Evolutionary conservation across 2,113 vertebrate species (phyloP), one percentile per base, ranked within the genome.

Genomic region (Pongo pygmaeus): DNA sequence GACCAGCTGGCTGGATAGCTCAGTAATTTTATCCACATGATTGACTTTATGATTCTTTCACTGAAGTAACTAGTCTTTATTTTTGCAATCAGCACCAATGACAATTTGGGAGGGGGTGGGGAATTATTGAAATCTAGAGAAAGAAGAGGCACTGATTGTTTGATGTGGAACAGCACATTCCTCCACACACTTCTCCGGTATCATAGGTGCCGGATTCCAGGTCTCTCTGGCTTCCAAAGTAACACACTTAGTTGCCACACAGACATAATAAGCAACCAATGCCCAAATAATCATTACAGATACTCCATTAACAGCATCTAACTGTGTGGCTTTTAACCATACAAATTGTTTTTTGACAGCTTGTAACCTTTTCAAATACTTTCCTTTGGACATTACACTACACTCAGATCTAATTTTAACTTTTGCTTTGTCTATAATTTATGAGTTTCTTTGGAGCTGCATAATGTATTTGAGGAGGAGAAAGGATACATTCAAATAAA

Each of bases 11-110:
- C 99, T 99, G 98, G 99, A 99, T 99, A 99, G 99, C 99, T 98
- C 98, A 98, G 99, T 99, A 99, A 99, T 99, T 99, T 99, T 98
- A 99, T 99, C 98, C 99, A 99, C 99, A 99, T 99, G 99, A 99
- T 99, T 99, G 99, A 99, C 99, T 99, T 99, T 99, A 99, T 99
- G 99, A 99, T 99, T 98, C 98, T 99, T 99, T 99, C 98, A 98
- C 98, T 99, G 98, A 98, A 98, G 98, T 99, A 99, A 99, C 99
- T 99, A 99, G 99, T 99, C 99, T 99, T 99, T 99, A 99, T 98
- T 99, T 99, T 99, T 99, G 99, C 99, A 99, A 99, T 99, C 99
- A 98, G 98, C 98, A 99, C 98, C 98, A 98, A 96, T 98, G 97
- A 98, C 98, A 99, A 99, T 99, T 99, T 99, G 98, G 98, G 98